Evolutionary conservation across 2,113 vertebrate species (phyloP).

Genomic region (Enhydra lutris): DNA sequence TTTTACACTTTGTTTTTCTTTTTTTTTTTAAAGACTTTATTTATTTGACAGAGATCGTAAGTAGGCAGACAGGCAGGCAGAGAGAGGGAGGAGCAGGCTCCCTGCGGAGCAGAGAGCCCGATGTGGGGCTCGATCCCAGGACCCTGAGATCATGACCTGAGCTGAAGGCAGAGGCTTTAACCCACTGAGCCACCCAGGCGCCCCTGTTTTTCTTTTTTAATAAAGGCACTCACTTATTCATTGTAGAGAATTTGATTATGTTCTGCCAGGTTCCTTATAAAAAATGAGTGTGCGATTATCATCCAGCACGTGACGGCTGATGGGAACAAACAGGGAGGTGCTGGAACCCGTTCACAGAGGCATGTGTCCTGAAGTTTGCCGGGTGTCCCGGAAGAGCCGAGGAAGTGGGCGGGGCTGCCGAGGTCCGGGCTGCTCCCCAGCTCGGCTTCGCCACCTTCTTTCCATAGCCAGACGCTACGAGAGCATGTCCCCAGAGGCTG

Average conservation of each 20-base stretch:
- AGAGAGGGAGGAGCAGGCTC: no score
- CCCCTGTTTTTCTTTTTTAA: not conserved
- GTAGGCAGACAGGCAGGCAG: no score
- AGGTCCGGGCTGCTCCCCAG: not conserved
- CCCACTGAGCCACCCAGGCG: no score
- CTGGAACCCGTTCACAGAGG: not conserved
- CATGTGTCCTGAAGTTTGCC: not conserved
- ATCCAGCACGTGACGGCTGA: not conserved
- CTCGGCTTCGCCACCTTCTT: not conserved
- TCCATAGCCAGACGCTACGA: rapidly evolving
- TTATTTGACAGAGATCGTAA: no score
- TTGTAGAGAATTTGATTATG: not conserved
- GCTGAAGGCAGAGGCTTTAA: no score
- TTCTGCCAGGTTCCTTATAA: not conserved
- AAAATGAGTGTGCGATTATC: not conserved
- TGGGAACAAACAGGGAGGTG: not conserved
- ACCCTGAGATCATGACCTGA: no score
- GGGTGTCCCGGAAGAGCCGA: rapidly evolving
- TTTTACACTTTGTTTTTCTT: not conserved
- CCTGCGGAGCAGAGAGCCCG: no score
- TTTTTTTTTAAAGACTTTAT: no score
- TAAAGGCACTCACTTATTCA: not conserved
- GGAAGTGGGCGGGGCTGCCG: not conserved
- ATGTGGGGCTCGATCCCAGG: no score
- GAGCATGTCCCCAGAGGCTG: no score